Evolutionary conservation across 2,888 invertebrate species (phyloP).

Genomic region (Liodrosophila aerea): DNA sequence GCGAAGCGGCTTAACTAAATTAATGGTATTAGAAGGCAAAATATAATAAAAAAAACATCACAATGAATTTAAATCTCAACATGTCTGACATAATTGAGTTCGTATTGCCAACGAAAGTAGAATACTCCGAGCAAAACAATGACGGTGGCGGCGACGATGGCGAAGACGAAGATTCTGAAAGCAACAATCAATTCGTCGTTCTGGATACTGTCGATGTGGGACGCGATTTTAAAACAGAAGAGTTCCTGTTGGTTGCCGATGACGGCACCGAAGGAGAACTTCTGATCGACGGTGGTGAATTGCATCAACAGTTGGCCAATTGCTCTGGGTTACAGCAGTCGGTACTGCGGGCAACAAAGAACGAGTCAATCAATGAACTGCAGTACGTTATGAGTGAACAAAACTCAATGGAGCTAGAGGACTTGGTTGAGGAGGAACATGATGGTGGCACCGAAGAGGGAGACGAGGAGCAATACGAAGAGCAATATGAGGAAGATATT

Average conservation of each 20-base stretch:
- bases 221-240: conserved; percentile 47
- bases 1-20: conserved; percentile 32
- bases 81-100: conserved; percentile 78
- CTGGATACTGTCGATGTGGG: conserved; percentile 54
- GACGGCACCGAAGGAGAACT: conserved; percentile 37
- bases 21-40: background rate
- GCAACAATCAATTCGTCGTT: conserved; percentile 40
- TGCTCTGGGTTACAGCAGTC: conserved; percentile 30
- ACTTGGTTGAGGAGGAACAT: conserved; percentile 44
- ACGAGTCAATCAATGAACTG: conserved; percentile 11
- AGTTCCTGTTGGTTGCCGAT: conserved; percentile 49
- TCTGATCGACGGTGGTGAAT: conserved; percentile 33
- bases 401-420: conserved; percentile 33
- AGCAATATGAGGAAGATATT: conserved; percentile 5
- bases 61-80: conserved; percentile 46
- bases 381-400: conserved; percentile 41
- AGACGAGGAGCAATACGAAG: conserved; percentile 21
- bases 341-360: conserved; percentile 32
- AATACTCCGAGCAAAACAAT: conserved; percentile 39
- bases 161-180: conserved; percentile 31
- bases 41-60: conserved; percentile 13
- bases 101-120: conserved; percentile 52
- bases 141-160: conserved; percentile 28
- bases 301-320: conserved; percentile 41
- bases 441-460: no score